These are phyloP conservation scores for Protobothrops mucrosquamatus DNA, from an alignment of 2,113 vertebrate species.

Conservation along the genomic window DNA sequence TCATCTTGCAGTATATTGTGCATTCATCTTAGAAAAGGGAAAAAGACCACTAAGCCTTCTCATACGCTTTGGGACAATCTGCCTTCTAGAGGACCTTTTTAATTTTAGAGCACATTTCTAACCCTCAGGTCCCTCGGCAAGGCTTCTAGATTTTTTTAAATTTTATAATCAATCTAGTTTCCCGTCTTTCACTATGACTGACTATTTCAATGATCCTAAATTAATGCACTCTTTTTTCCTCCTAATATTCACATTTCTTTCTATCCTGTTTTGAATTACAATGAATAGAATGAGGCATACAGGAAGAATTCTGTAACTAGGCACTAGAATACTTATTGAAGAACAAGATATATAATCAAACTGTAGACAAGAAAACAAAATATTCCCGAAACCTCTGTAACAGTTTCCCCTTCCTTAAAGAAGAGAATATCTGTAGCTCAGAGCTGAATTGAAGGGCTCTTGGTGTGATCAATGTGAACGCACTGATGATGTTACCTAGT, in stretches of 20 bases:
- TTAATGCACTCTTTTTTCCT: not conserved
- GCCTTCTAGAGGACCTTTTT: not conserved
- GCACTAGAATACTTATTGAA: not conserved
- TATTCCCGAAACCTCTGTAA: not conserved
- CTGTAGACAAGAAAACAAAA: not conserved
- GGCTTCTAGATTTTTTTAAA: not conserved
- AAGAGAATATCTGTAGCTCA: not conserved
- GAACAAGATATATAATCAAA: not conserved
- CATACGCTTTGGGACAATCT: not conserved
- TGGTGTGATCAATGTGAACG: not conserved
- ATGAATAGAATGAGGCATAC: not conserved
- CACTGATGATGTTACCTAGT: not conserved
- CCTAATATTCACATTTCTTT: not conserved
- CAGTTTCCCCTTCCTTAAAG: not conserved
- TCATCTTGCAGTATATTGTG: not conserved
- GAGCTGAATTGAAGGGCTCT: not conserved
- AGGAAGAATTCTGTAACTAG: not conserved
- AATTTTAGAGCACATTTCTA: not conserved
- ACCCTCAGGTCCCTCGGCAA: not conserved
- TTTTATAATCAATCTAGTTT: not conserved
- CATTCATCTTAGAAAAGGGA: not conserved
- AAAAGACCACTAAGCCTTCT: not conserved
- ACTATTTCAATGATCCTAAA: not conserved
- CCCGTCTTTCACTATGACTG: not conserved
- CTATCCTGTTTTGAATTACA: not conserved